phyloP scores from a whole-genome alignment of 1,140 invertebrate genomes.

The Archegozetes longisetosus region DNA sequence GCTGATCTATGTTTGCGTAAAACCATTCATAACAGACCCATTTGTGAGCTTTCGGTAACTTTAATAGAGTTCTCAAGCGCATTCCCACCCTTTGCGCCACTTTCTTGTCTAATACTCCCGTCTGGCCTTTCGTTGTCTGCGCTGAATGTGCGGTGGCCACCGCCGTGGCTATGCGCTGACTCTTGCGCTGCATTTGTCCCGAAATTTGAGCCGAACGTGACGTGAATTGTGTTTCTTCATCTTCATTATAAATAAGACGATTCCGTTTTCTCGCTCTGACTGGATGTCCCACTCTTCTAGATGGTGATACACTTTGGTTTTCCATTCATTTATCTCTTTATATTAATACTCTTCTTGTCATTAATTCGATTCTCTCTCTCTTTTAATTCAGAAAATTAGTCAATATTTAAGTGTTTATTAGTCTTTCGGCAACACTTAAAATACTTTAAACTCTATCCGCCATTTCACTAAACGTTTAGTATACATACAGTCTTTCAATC shows the following conservation, averaged over 20 bases:
- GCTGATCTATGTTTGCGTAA: conserved; percentile 90
- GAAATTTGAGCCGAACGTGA: conserved; percentile 25
- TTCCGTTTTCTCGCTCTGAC: conserved; percentile 20
- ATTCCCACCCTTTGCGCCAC: conserved; percentile 74
- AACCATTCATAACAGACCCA: conserved; percentile 94
- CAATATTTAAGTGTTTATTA: background rate
- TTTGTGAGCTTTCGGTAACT: conserved; percentile 84
- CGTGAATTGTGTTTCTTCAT: conserved; percentile 21
- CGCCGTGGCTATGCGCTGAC: background rate
- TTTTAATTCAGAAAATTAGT: no score
- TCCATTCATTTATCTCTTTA: no score
- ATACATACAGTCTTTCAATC: background rate
- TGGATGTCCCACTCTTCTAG: conserved; percentile 12
- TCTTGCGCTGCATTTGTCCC: background rate
- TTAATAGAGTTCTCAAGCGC: conserved; percentile 81
- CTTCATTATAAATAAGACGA: conserved; percentile 21
- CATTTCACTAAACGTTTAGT: background rate
- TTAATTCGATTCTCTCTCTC: no score
- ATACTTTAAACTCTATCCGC: background rate
- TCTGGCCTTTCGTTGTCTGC: background rate
- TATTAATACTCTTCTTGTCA: background rate
- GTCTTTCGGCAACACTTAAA: background rate
- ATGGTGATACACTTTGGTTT: no score
- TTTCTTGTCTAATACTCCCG: conserved; percentile 24
- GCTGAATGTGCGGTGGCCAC: background rate